phyloP scores from a whole-genome alignment of 2,888 invertebrate species.

The Tiliacea citrago region DNA sequence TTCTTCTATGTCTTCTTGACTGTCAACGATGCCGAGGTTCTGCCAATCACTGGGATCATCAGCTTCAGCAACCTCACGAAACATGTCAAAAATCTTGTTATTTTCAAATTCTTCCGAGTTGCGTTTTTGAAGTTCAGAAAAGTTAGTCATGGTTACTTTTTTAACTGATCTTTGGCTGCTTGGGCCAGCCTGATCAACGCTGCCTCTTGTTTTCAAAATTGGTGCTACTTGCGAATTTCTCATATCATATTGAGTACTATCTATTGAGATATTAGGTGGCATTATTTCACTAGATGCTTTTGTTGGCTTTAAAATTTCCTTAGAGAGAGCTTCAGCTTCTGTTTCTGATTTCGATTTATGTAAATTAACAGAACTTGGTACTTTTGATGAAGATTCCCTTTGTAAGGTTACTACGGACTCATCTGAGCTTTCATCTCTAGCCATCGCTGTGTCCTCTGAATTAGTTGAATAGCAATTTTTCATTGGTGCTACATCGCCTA shows the following conservation, averaged over 20 bases:
- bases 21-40: conserved; percentile 79
- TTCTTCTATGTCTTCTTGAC: conserved; percentile 72
- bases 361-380: conserved; percentile 21
- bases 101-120: conserved; percentile 61
- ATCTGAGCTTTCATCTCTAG: conserved; percentile 32
- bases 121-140: conserved; percentile 64
- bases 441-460: conserved; percentile 8
- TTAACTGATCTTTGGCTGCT: conserved; percentile 71
- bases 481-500: conserved; percentile 45
- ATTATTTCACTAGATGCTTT: conserved; percentile 53
- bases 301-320: conserved; percentile 26
- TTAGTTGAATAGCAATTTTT: conserved; percentile 1
- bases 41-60: conserved; percentile 79
- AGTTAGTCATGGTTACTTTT: conserved; percentile 81
- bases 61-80: conserved; percentile 82
- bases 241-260: conserved; percentile 34
- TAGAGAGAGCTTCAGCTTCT: conserved; percentile 18
- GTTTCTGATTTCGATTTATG: conserved; percentile 46
- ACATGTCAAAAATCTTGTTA: conserved; percentile 76
- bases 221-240: conserved; percentile 69
- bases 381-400: conserved; percentile 31
- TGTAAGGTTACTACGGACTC: conserved; percentile 17
- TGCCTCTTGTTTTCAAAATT: conserved; percentile 76
- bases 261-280: conserved; percentile 15
- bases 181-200: conserved; percentile 41